These are phyloP conservation scores for Chaetoderma sp. DNA, from an alignment of 2,888 invertebrate genomes.

Conservation along the genomic window DNA sequence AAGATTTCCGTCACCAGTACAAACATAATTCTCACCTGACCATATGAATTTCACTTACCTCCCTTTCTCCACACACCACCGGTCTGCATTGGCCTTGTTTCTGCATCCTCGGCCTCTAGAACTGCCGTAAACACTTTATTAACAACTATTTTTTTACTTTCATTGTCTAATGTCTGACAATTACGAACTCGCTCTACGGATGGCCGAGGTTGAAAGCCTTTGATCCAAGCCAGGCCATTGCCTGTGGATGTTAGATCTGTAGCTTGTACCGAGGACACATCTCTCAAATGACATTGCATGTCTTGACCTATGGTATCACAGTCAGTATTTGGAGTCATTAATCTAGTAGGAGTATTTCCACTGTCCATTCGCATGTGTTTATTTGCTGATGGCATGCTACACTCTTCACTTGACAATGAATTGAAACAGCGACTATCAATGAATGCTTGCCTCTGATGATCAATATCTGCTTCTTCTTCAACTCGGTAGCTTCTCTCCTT, in stretches of 20 bases:
- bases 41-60: conserved; percentile 42
- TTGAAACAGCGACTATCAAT: conserved; percentile 42
- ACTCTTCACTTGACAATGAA: background rate
- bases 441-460: conserved; percentile 45
- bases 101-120: conserved; percentile 63
- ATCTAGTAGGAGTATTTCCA: background rate
- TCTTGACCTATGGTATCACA: background rate
- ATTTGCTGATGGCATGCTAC: too few species aligned
- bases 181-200: conserved; percentile 82
- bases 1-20: too few species aligned
- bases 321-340: background rate
- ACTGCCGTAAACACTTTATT: conserved; percentile 76
- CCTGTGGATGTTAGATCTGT: background rate
- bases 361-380: background rate
- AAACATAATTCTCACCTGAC: too few species aligned
- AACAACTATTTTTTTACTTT: conserved; percentile 77
- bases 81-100: conserved; percentile 26
- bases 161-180: conserved; percentile 84
- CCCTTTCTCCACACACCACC: conserved; percentile 61
- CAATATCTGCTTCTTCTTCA: conserved; percentile 40
- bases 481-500: conserved; percentile 43
- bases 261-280: too few species aligned
- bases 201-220: conserved; percentile 67
- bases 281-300: background rate
- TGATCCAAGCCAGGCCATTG: conserved; percentile 40